Percentiles rank a stretch among this genome's conserved stretches.
Conservation (phyloP, 2,888 invertebrate species). For the Anagyrus pseudococci region DNA sequence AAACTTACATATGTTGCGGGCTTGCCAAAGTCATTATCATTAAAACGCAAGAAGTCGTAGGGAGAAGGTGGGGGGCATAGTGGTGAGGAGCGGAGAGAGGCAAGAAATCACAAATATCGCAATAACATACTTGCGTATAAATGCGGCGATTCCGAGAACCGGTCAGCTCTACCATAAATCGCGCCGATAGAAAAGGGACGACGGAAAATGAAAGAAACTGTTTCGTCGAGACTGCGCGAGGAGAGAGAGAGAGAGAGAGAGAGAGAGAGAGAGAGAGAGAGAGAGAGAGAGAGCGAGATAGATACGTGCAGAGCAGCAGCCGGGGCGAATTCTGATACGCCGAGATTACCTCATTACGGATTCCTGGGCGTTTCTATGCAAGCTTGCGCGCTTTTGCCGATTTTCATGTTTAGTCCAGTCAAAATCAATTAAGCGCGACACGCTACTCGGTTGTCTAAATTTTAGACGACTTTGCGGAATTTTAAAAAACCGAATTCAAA, state of each 20-base stretch:
- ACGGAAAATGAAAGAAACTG: slow-evolving; percentile 32
- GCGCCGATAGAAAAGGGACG: slow-evolving; percentile 11
- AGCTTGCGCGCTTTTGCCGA: no score
- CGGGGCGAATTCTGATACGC: no score
- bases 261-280: no score
- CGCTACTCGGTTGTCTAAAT: no score
- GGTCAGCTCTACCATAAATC: slow-evolving; percentile 33
- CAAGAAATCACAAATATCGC: slow-evolving; percentile 39
- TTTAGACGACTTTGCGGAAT: no score
- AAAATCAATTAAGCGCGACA: no score
- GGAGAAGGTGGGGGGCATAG: neutral
- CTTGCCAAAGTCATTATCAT: slow-evolving; percentile 37
- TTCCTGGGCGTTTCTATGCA: no score
- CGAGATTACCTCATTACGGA: no score
- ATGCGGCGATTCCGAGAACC: slow-evolving; percentile 34
- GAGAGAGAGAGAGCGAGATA: no score
- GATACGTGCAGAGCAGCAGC: no score
- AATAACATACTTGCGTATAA: slow-evolving; percentile 27
- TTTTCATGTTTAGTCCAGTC: no score
- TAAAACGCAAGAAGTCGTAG: slow-evolving; percentile 5
- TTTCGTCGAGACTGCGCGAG: slow-evolving; percentile 31
- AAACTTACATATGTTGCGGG: slow-evolving; percentile 8
- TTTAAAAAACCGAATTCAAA: no score
- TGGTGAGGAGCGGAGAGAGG: slow-evolving; percentile 4
- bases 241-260: slow-evolving; percentile 18